Percentiles rank a stretch among this genome's conserved stretches.
Evolutionary conservation across 2,888 invertebrate species (phyloP).

Genomic region (Campoplex nolae): DNA sequence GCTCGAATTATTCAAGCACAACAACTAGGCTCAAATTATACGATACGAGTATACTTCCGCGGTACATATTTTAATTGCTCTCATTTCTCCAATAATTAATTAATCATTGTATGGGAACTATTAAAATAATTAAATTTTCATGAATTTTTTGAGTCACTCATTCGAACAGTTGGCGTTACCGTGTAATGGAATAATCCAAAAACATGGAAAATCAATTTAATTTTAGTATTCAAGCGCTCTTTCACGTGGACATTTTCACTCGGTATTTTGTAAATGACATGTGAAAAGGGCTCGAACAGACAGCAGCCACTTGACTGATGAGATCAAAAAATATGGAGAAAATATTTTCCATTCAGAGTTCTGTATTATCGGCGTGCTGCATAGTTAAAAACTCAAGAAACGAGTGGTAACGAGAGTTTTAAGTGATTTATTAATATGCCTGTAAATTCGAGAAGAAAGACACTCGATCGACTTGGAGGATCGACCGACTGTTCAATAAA

Average conservation of each 20-base stretch:
- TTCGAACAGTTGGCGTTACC: neutral
- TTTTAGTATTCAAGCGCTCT: neutral
- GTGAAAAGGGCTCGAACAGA: neutral
- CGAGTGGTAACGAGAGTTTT: conserved; percentile 3
- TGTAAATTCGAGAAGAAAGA: neutral
- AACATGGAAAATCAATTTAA: neutral
- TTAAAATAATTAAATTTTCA: neutral
- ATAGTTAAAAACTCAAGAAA: conserved; percentile 7
- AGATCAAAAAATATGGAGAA: neutral
- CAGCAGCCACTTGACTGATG: conserved; percentile 7
- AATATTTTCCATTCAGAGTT: neutral
- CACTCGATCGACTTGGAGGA: conserved; percentile 14
- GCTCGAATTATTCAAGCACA: conserved; percentile 28
- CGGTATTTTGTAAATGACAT: neutral
- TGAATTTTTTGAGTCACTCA: neutral
- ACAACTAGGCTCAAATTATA: conserved; percentile 15
- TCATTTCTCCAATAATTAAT: neutral
- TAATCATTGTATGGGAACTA: neutral
- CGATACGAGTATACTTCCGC: neutral
- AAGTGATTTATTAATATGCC: conserved; percentile 2
- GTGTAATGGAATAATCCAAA: neutral
- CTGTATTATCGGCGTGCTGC: neutral
- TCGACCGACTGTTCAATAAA: conserved; percentile 5
- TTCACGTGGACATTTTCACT: neutral
- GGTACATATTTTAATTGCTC: neutral